Evolutionary conservation across 2,888 invertebrate species (phyloP).

Genomic region (Actias luna): DNA sequence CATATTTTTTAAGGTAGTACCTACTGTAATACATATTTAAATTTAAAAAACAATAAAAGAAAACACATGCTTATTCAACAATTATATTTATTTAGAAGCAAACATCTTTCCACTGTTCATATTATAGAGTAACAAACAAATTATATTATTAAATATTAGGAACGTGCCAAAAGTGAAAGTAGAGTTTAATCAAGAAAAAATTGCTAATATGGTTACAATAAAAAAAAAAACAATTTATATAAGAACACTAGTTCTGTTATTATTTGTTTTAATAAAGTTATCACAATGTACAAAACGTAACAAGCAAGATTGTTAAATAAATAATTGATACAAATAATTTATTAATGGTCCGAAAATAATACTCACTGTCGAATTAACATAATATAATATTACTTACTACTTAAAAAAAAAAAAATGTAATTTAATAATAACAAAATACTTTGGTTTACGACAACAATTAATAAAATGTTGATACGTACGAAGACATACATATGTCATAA

Average conservation of each 20-base stretch:
- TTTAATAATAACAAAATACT: constrained; percentile 61
- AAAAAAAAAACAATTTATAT: constrained; percentile 25
- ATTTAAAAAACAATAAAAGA: not conserved
- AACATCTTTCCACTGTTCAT: constrained; percentile 58
- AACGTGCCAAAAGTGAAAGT: constrained; percentile 49
- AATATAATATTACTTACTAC: constrained; percentile 45
- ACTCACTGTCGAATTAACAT: constrained; percentile 55
- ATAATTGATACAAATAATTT: constrained; percentile 36
- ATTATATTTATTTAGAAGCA: constrained; percentile 78
- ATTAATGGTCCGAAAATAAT: constrained; percentile 62
- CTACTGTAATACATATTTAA: not conserved
- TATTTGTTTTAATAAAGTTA: constrained; percentile 30
- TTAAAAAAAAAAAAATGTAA: constrained; percentile 44
- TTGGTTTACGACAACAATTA: constrained; percentile 62
- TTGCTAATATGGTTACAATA: constrained; percentile 33
- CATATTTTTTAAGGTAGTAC: too few relatives aligned
- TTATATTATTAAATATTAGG: constrained; percentile 54
- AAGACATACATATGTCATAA: constrained; percentile 22
- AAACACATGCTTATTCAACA: constrained; percentile 59
- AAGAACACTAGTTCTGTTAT: not conserved
- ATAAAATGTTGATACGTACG: constrained; percentile 27
- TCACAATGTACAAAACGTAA: constrained; percentile 37
- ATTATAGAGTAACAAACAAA: constrained; percentile 60
- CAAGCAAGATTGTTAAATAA: not conserved
- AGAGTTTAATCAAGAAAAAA: constrained; percentile 36